Evolutionary conservation across 2,797 vertebrate genomes (phyloP), one percentile per base, ranked within the genome.

Genomic region (Dermochelys coriacea): DNA sequence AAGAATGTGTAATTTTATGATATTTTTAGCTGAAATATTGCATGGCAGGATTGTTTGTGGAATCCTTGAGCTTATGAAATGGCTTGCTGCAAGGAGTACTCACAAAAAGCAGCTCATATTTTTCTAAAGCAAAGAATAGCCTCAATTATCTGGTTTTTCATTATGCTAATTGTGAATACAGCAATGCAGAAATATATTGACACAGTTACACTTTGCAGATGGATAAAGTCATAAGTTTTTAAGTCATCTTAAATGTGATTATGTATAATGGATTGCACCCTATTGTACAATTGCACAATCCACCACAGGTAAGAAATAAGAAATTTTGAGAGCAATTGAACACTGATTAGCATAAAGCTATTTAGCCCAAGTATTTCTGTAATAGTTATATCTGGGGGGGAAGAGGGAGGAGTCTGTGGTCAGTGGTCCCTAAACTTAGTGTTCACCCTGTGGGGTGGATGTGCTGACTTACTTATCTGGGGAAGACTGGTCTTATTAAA

Each of bases 371-470:
- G 19, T 3, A 19, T 14, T 50, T 0, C 0, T 4, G 4, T 88
- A 59, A 31, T 78, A 10, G 1, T 86, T 74, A 74, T 37, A 71
- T 4, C 0, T 19, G 23, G 0, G 12, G 54, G 75, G 74, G 49
- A 12, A 14, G 41, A 27, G 7, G 54, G 80, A 77, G 74, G 83
- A 52, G 2, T 80, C 12, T 6, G 1, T 29, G 0, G 47, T 89
- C 74, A 80, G 0, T 1, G 59, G 80, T 45, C 45, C 59, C 74
- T 86, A 86, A 75, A 64, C 3, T 15, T 11, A 2, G 31, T 84
- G 50, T 64, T 41, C 23, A 21, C 31, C 3, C 1, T 54, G 2
- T 37, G 1, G 0, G 0, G 31, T 82, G 4, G n/a, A 41, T 12
- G 7, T 19, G 2, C 3, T 57, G 55, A 57, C 25, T 5, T 57